Evolutionary conservation across 1,140 invertebrate genomes (phyloP).

Genomic region (Micrasema minimum): DNA sequence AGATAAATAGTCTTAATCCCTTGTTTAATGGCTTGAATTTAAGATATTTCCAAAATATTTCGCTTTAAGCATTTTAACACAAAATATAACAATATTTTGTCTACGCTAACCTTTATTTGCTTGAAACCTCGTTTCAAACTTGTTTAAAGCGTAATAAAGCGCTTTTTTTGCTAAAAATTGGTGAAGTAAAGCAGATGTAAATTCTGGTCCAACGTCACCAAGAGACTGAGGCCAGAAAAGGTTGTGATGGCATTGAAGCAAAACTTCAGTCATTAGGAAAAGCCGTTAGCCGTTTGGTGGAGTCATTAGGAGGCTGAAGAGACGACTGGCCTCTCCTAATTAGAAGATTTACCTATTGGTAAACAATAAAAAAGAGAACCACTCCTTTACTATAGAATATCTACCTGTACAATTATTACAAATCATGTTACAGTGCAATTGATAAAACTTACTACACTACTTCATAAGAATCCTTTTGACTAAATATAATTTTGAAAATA

Average conservation of each 20-base stretch:
- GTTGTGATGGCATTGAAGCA: constrained; percentile 38
- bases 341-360: constrained; percentile 48
- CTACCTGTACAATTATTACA: too few species aligned
- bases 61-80: not conserved
- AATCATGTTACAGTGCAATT: too few species aligned
- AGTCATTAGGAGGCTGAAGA: constrained; percentile 47
- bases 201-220: constrained; percentile 21
- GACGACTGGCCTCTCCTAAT: constrained; percentile 43
- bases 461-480: too few species aligned
- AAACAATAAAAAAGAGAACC: constrained; percentile 35
- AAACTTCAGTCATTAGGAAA: constrained; percentile 50
- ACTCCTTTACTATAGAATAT: too few species aligned
- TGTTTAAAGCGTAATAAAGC: constrained; percentile 27
- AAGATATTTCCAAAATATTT: not conserved
- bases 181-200: constrained; percentile 29
- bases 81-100: too few species aligned
- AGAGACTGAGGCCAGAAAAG: constrained; percentile 1
- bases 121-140: not conserved
- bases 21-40: not conserved
- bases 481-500: too few species aligned
- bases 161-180: constrained; percentile 46
- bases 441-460: too few species aligned
- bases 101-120: too few species aligned
- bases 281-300: constrained; percentile 42
- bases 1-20: not conserved